Conservation (phyloP, 1,140 invertebrate species). For the Antheraea mylitta region DNA sequence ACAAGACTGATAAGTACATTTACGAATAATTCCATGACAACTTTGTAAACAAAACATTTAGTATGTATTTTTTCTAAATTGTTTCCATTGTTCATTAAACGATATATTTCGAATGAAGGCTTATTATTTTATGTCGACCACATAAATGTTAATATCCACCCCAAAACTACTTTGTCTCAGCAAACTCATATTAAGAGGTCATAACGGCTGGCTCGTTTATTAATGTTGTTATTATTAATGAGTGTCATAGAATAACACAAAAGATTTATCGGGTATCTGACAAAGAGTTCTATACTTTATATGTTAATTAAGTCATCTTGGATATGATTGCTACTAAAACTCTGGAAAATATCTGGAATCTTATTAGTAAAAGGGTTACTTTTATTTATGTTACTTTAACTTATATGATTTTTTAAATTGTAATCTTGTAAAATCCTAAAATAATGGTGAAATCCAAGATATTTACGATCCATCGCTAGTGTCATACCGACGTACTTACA, state of each 20-base stretch:
- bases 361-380: background rate
- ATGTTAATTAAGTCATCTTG: slow-evolving; percentile 50
- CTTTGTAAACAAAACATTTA: slow-evolving; percentile 45
- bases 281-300: slow-evolving; percentile 40
- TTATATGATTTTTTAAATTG: background rate
- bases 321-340: slow-evolving; percentile 45
- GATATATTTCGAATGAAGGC: slow-evolving; percentile 29
- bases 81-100: slow-evolving; percentile 65
- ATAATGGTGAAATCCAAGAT: no score
- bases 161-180: background rate
- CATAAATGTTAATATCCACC: background rate
- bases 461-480: no score
- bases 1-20: slow-evolving; percentile 51
- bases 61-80: slow-evolving; percentile 65
- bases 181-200: slow-evolving; percentile 10
- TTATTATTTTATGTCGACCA: slow-evolving; percentile 9
- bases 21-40: slow-evolving; percentile 40
- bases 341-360: slow-evolving; percentile 41
- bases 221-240: slow-evolving; percentile 30
- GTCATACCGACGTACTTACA: no score
- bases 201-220: slow-evolving; percentile 22
- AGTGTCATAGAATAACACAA: slow-evolving; percentile 23
- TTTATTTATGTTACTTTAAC: background rate
- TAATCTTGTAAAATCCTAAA: no score
- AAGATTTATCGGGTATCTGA: slow-evolving; percentile 45